Evolutionary conservation across 2,888 invertebrate species (phyloP).

Genomic region (Acleris cristana): DNA sequence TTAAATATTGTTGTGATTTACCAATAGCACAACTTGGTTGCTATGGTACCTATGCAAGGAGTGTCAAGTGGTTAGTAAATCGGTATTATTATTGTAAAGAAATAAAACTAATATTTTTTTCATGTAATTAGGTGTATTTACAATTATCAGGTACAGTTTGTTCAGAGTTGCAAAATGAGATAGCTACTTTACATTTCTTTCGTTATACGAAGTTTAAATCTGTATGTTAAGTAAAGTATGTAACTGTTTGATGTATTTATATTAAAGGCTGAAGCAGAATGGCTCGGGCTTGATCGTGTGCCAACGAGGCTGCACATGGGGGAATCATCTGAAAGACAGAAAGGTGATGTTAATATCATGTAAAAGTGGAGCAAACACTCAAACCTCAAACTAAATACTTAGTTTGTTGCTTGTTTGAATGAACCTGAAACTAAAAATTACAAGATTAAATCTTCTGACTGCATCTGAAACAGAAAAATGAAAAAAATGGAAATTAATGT

Average conservation of each 20-base stretch:
- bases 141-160: slow-evolving; percentile 32
- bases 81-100: neutral
- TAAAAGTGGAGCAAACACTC: slow-evolving; percentile 68
- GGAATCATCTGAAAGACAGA: slow-evolving; percentile 82
- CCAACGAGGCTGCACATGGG: slow-evolving; percentile 85
- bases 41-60: too few relatives aligned
- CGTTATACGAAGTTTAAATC: slow-evolving; percentile 47
- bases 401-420: slow-evolving; percentile 61
- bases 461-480: slow-evolving; percentile 80
- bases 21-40: too few relatives aligned
- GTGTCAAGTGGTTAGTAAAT: too few relatives aligned
- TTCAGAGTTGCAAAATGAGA: slow-evolving; percentile 22
- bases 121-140: slow-evolving; percentile 31
- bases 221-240: slow-evolving; percentile 55
- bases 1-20: too few relatives aligned
- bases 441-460: slow-evolving; percentile 71
- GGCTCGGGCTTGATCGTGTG: slow-evolving; percentile 86
- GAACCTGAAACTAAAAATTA: slow-evolving; percentile 66
- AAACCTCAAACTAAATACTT: slow-evolving; percentile 62
- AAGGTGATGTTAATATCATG: slow-evolving; percentile 74
- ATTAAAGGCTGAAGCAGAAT: slow-evolving; percentile 85
- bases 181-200: slow-evolving; percentile 11
- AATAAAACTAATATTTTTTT: slow-evolving; percentile 4
- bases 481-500: slow-evolving; percentile 71
- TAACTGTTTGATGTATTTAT: slow-evolving; percentile 72